phyloP scores from a whole-genome alignment of 2,888 invertebrate genomes.

The Entomobrya proxima region DNA sequence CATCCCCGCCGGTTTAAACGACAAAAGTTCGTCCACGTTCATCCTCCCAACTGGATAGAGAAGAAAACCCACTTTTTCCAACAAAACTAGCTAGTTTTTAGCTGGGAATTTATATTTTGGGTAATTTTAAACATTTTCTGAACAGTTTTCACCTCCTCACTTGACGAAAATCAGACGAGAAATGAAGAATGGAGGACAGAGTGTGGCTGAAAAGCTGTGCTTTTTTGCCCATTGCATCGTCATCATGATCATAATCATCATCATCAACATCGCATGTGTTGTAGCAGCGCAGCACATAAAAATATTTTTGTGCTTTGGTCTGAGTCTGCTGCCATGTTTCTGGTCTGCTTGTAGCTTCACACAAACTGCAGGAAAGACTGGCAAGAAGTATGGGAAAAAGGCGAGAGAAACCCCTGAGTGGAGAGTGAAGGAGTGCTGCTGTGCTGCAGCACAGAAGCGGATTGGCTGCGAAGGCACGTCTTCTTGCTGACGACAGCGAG shows the following conservation, averaged over 20 bases:
- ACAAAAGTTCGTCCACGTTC: conserved; percentile 72
- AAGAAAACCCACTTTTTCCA: conserved; percentile 10
- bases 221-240: conserved; percentile 13
- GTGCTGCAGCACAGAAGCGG: neutral
- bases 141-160: conserved; percentile 45
- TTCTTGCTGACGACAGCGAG: neutral
- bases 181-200: conserved; percentile 60
- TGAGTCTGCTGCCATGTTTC: conserved; percentile 1
- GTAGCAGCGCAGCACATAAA: neutral
- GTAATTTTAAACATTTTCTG: conserved; percentile 58
- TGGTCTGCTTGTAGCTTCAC: neutral
- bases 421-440: no score
- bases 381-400: neutral
- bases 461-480: conserved; percentile 18
- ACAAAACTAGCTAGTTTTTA: conserved; percentile 48
- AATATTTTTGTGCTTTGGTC: neutral
- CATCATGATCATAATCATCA: neutral
- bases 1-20: conserved; percentile 64
- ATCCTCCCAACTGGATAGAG: conserved; percentile 29
- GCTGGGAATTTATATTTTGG: conserved; percentile 12
- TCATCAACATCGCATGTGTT: neutral
- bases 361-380: neutral
- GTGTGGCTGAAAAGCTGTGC: conserved; percentile 27
- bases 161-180: conserved; percentile 52
- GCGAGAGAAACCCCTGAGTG: neutral